These are phyloP conservation scores for Colius striatus DNA, from an alignment of 2,113 vertebrate genomes.

Conservation along the genomic window DNA sequence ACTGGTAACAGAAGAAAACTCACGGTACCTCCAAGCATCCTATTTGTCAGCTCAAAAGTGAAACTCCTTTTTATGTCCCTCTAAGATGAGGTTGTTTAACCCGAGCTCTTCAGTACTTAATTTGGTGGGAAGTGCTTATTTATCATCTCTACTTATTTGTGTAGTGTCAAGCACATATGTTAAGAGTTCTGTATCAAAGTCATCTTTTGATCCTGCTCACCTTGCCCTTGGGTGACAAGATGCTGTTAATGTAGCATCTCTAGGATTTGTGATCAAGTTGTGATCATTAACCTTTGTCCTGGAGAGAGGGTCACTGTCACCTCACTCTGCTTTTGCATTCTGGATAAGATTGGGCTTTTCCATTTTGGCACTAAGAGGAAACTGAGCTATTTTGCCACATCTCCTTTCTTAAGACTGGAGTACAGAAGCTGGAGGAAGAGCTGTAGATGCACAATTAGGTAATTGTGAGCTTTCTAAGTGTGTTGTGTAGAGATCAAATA, in stretches of 20 bases:
- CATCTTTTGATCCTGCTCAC: background rate
- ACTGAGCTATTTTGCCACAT: background rate
- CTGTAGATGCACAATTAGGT: conserved; percentile 44
- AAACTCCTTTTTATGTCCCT: background rate
- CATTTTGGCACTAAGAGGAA: background rate
- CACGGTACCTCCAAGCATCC: conserved; percentile 58
- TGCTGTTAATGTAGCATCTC: background rate
- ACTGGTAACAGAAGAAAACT: conserved; percentile 75
- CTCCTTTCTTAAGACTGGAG: conserved; percentile 42
- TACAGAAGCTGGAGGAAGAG: conserved; percentile 72
- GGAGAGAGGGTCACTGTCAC: background rate
- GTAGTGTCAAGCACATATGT: background rate
- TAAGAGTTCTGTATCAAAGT: background rate
- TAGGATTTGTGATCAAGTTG: background rate
- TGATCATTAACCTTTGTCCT: background rate
- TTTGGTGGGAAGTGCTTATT: background rate
- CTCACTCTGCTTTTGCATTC: background rate
- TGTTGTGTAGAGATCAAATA: conserved; percentile 60
- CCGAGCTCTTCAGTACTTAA: background rate
- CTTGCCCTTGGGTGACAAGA: background rate
- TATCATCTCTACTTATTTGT: background rate
- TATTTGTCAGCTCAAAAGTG: background rate
- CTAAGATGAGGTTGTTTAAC: background rate
- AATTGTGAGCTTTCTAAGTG: conserved; percentile 52
- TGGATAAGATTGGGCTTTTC: background rate